Base-by-base conservation (phyloP, 1,140 invertebrate species). In the Drosophila eugracilis region DNA sequence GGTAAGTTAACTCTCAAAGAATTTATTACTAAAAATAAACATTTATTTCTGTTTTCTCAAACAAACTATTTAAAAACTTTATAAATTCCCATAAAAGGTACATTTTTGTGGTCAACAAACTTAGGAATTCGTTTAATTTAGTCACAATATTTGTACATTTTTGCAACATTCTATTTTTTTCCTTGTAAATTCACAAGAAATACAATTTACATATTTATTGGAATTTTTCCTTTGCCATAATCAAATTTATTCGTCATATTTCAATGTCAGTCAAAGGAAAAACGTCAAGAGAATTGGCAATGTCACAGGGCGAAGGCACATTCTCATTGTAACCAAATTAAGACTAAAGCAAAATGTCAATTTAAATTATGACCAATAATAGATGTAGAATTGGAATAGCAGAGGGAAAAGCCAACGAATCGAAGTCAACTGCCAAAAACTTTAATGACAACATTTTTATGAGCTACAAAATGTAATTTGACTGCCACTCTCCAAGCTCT, bases 1-100 rank as follows among this genome's bases (percentile, higher is more conserved):
- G 96, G 96, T 97, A 91, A 95, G 95, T 63, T 6, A 4, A 24
- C 5, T 9, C 4, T 3, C 19, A n/a, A 15, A 26, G 12, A 14
- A 45, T 5, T 14, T 1, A 22, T 5, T n/a, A n/a, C n/a, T n/a
- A 24, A 0, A 52, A 24, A 12, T 10, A 0, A 5, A 9, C 1
- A 3, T 10, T 14, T 45, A 7, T 3, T 7, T 32, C 6, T 37
- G n/a, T 7, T 37, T 5, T 2, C 5, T 4, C 14, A 36, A 2
- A n/a, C n/a, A 15, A 36, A 2, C 1, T 36, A 36, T 6, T 36
- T 36, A n/a, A 36, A 32, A 12, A 32, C 12, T 32, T 32, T 0
- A 12, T 12, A 12, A 32, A 32, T 32, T 9, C 12, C 30, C 10
- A 32, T 12, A 12, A 12, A 1, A 32, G 10, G 30, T 32, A 4